These are phyloP conservation scores for Eretmocerus hayati DNA, from an alignment of 2,888 invertebrate genomes.

Conservation along the genomic window DNA sequence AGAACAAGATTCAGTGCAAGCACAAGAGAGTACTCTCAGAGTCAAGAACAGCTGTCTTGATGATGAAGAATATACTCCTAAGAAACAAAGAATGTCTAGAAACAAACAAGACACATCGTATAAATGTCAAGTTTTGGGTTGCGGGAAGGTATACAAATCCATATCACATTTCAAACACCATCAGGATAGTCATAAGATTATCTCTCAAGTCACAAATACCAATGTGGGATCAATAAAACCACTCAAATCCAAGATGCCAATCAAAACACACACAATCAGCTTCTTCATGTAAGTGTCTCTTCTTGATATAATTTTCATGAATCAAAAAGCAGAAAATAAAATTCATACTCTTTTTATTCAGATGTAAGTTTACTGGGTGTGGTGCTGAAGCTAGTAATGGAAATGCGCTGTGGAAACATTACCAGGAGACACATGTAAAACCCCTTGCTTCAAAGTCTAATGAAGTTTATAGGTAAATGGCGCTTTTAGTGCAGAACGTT, in stretches of 20 bases:
- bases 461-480: slow-evolving; percentile 20
- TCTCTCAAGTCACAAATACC: slow-evolving; percentile 28
- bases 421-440: slow-evolving; percentile 44
- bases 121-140: slow-evolving; percentile 42
- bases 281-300: slow-evolving; percentile 40
- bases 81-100: slow-evolving; percentile 44
- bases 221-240: slow-evolving; percentile 35
- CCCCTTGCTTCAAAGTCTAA: slow-evolving; percentile 34
- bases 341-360: slow-evolving; percentile 14
- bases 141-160: slow-evolving; percentile 45
- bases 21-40: slow-evolving; percentile 31
- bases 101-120: slow-evolving; percentile 43
- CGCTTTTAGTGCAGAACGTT: slow-evolving; percentile 39
- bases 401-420: slow-evolving; percentile 42
- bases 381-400: slow-evolving; percentile 42
- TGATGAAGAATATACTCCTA: slow-evolving; percentile 44
- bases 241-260: slow-evolving; percentile 35
- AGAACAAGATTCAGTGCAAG: slow-evolving; percentile 31
- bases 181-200: slow-evolving; percentile 43
- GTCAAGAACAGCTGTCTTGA: slow-evolving; percentile 37
- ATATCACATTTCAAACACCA: slow-evolving; percentile 40
- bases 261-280: slow-evolving; percentile 40
- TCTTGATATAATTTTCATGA: too few relatives aligned
- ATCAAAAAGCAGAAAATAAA: too few relatives aligned
- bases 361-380: slow-evolving; percentile 44